Evolutionary conservation across 2,113 vertebrate genomes (phyloP).

Genomic region (Tychaedon coryphoeus): DNA sequence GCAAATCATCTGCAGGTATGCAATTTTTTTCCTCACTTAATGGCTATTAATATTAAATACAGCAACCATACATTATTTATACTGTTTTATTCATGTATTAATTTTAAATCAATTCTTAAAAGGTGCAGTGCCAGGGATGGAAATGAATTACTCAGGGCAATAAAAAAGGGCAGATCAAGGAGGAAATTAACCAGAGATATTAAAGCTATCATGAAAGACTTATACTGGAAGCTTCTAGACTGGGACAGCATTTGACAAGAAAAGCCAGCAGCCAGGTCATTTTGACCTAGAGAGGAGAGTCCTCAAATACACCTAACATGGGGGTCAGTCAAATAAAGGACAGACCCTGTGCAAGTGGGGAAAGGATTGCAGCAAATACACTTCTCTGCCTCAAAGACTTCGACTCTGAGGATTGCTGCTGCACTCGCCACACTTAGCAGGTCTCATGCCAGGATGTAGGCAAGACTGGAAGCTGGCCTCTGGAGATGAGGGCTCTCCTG

Average conservation of each 20-base stretch:
- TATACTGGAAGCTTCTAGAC: neutral
- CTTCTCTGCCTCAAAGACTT: neutral
- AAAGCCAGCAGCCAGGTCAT: neutral
- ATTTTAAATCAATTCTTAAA: conserved; percentile 60
- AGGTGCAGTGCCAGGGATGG: neutral
- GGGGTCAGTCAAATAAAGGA: neutral
- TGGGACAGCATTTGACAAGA: neutral
- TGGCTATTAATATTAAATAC: conserved; percentile 66
- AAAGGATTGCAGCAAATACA: neutral
- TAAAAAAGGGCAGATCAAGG: conserved; percentile 1
- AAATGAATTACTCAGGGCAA: conserved; percentile 51
- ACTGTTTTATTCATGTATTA: conserved; percentile 60
- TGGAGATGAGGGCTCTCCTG: neutral
- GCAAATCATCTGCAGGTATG: conserved; percentile 16
- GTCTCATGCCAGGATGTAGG: neutral
- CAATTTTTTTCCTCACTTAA: conserved; percentile 31
- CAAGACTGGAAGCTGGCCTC: neutral
- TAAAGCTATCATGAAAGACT: neutral
- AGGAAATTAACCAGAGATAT: conserved; percentile 23
- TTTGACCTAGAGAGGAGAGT: neutral
- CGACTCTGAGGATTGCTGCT: neutral
- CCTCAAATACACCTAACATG: neutral
- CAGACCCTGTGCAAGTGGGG: neutral
- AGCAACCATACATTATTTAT: conserved; percentile 63
- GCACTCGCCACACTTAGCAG: neutral